Conservation (phyloP, 2,113 vertebrate species). For the Lycaon pictus region DNA sequence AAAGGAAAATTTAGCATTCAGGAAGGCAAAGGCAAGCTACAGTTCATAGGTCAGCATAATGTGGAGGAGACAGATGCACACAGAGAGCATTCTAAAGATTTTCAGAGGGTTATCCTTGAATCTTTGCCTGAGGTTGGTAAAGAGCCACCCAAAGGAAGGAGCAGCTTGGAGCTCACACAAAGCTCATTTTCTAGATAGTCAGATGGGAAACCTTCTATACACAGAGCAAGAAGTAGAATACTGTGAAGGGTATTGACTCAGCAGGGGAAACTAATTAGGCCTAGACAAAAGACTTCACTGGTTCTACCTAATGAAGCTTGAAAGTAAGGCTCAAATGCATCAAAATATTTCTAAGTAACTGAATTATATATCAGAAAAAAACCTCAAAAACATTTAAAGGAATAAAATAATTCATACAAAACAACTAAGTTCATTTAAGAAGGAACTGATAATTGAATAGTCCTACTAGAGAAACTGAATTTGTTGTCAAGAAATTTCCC, state of each 20-base stretch:
- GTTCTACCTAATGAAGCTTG: neutral
- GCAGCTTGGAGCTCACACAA: neutral
- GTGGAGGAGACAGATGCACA: neutral
- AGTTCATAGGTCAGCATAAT: neutral
- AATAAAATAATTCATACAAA: neutral
- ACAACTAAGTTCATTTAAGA: neutral
- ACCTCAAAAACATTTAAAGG: neutral
- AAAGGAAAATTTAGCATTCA: neutral
- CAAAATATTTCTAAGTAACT: constrained; percentile 10
- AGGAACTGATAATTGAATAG: neutral
- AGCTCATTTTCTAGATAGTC: neutral
- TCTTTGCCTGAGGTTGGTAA: neutral
- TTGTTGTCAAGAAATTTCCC: neutral
- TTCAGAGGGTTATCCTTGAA: neutral
- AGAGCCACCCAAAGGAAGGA: neutral
- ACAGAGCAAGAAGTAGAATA: neutral
- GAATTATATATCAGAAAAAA: neutral
- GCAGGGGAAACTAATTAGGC: neutral
- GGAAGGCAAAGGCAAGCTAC: neutral
- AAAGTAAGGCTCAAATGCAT: neutral
- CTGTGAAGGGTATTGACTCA: neutral
- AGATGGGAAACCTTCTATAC: neutral
- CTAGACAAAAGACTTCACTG: neutral
- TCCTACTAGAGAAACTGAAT: neutral
- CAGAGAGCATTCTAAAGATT: neutral